Evolutionary conservation across 2,888 invertebrate species (phyloP).

Genomic region (Thymelicus lineola): DNA sequence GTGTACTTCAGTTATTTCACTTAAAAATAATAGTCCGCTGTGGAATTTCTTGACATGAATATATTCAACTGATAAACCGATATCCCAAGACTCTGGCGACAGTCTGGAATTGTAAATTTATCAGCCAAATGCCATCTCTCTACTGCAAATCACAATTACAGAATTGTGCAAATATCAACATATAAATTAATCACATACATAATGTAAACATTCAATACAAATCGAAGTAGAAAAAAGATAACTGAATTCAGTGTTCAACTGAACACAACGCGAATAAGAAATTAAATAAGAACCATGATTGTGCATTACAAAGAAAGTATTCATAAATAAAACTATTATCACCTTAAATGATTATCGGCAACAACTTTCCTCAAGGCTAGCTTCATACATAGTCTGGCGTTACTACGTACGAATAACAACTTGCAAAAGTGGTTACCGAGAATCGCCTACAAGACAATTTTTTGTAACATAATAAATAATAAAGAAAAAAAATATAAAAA

Average conservation of each 20-base stretch:
- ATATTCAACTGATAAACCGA: constrained; percentile 52
- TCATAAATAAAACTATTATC: constrained; percentile 76
- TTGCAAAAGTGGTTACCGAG: constrained; percentile 52
- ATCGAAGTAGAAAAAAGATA: constrained; percentile 45
- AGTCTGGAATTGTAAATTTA: constrained; percentile 50
- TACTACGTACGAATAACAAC: constrained; percentile 54
- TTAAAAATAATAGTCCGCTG: constrained; percentile 70
- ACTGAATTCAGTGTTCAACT: constrained; percentile 58
- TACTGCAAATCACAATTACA: constrained; percentile 58
- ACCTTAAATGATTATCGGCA: constrained; percentile 64
- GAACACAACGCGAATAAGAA: constrained; percentile 61
- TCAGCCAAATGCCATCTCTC: constrained; percentile 44
- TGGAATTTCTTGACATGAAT: constrained; percentile 64
- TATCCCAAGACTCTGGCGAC: constrained; percentile 70
- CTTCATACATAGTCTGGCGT: constrained; percentile 69
- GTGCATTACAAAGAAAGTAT: constrained; percentile 75
- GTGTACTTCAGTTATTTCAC: constrained; percentile 76
- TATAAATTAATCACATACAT: constrained; percentile 72
- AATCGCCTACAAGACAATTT: constrained; percentile 63
- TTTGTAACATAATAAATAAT: constrained; percentile 81
- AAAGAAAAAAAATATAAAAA: constrained; percentile 76
- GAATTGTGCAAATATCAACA: constrained; percentile 73
- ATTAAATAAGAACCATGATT: constrained; percentile 72
- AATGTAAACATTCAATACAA: constrained; percentile 63
- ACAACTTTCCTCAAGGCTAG: constrained; percentile 52